Conservation (phyloP, 2,888 invertebrate genomes). For the Thymelicus lineola region DNA sequence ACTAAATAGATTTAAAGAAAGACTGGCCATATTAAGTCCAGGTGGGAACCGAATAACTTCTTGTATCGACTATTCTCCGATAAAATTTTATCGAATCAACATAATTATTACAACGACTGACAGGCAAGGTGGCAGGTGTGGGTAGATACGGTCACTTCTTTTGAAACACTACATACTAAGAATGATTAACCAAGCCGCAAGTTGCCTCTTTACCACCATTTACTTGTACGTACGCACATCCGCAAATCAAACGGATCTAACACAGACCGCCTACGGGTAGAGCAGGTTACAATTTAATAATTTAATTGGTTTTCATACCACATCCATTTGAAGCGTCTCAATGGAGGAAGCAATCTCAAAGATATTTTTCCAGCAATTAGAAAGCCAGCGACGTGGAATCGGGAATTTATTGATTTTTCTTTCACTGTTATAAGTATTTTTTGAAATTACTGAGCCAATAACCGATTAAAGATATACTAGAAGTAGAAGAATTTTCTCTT, state of each 20-base stretch:
- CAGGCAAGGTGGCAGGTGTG: not conserved
- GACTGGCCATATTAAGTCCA: too few relatives aligned
- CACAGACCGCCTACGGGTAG: constrained; percentile 15
- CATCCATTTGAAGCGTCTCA: not conserved
- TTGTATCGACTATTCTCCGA: too few relatives aligned
- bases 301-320: constrained; percentile 22
- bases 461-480: too few relatives aligned
- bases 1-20: too few relatives aligned
- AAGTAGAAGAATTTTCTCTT: too few relatives aligned
- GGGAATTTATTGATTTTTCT: constrained; percentile 3
- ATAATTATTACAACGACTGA: not conserved
- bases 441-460: not conserved
- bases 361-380: constrained; percentile 2
- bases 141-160: not conserved
- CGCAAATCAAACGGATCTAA: constrained; percentile 25
- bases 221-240: constrained; percentile 18
- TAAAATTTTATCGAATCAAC: not conserved
- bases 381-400: not conserved
- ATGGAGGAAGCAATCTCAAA: constrained; percentile 2
- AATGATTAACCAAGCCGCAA: constrained; percentile 14
- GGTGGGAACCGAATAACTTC: too few relatives aligned
- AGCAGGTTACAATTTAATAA: constrained; percentile 13
- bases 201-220: constrained; percentile 6
- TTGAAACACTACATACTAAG: not conserved
- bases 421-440: not conserved